phyloP scores from a whole-genome alignment of 2,888 invertebrate species.

The Agelastica alni region DNA sequence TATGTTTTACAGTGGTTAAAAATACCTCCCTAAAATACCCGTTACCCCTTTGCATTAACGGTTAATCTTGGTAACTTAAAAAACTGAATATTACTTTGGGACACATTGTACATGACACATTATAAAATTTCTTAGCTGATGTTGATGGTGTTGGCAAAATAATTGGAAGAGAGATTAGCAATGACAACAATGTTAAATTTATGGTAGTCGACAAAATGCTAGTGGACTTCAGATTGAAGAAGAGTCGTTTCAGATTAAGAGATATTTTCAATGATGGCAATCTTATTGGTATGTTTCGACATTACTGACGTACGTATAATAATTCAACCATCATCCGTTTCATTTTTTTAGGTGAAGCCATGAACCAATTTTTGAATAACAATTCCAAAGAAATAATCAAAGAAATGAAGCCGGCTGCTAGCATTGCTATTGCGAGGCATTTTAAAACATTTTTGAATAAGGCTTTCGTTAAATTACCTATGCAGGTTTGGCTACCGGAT shows the following conservation, averaged over 20 bases:
- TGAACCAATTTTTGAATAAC: conserved; percentile 82
- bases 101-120: no score
- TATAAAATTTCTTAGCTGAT: conserved; percentile 68
- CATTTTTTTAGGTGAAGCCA: conserved; percentile 68
- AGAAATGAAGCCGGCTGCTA: conserved; percentile 81
- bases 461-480: conserved; percentile 72
- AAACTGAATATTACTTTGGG: no score
- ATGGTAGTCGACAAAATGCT: conserved; percentile 71
- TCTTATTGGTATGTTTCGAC: conserved; percentile 66
- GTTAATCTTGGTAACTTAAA: no score
- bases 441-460: conserved; percentile 74
- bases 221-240: conserved; percentile 72
- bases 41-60: no score
- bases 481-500: conserved; percentile 68
- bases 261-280: conserved; percentile 77
- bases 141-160: conserved; percentile 72
- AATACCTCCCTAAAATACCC: no score
- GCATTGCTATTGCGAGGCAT: conserved; percentile 71
- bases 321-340: no score
- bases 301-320: neutral
- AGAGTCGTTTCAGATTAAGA: conserved; percentile 70
- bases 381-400: conserved; percentile 80
- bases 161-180: conserved; percentile 67
- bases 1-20: no score
- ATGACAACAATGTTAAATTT: conserved; percentile 64